Base-by-base conservation (phyloP, 2,888 invertebrate genomes). In the Sceliomorpha sp. region DNA sequence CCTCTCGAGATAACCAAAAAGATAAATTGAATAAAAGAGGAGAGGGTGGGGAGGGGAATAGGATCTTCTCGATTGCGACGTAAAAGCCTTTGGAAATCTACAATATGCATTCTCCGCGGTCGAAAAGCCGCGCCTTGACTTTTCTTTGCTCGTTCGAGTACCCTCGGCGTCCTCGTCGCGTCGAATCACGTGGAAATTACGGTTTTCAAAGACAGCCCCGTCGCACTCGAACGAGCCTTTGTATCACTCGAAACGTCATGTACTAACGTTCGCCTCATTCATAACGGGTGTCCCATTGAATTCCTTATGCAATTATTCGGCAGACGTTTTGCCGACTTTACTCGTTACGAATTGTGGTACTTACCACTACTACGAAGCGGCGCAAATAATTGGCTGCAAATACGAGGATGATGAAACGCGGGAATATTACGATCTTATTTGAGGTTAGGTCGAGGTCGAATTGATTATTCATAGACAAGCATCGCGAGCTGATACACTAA, bases 201-300 rank as follows among this genome's bases (percentile, higher is more conserved):
- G 29, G 48, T 40, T 55, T 40, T 40, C 13, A 26, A 40, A 40
- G 10, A 26, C 53, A 47, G 47, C 42, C 37, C 24, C 36, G 37
- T 56, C 29, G 58, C 47, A 56, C 47, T 47, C 42, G 34, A 50
- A 34, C 48, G 60, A 45, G 47, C 42, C 36, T 55, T 63, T 63
- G 48, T 63, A 47, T 55, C 42, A 40, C 27, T 48, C 29, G 9
- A 51, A 63, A 42, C 27, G 42, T 34, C 40, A 55, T 17, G 37
- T 56, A 32, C 44, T 56, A 7, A 48, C 34, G 48, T 24, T 45
- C 37, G 29, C 29, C 5, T 50, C 55, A 63, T 63, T 55, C 53
- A 20, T 40, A 55, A 55, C 34, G 27, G 42, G 39, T 34, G 55
- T 63, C 34, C 20, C 55, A 34, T 55, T 42, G 34, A 48, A 40